phyloP scores from a whole-genome alignment of 2,797 vertebrate species.

The Ambastaia sidthimunki region DNA sequence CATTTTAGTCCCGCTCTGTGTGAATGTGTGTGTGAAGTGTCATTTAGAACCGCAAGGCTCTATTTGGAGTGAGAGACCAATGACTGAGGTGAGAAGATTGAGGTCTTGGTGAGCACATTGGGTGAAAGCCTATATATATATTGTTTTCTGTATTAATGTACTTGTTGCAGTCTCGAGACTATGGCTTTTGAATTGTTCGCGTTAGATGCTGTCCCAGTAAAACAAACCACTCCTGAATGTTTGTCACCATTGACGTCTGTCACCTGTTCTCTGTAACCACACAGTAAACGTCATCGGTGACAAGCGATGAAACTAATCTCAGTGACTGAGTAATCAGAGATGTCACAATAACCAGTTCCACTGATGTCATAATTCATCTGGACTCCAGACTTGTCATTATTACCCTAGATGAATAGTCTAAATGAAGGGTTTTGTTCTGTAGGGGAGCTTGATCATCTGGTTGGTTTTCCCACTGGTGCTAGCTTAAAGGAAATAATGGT shows the following conservation, averaged over 20 bases:
- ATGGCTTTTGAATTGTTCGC: not conserved
- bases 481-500: conserved; percentile 39
- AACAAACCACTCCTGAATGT: not conserved
- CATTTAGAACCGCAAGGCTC: conserved; percentile 29
- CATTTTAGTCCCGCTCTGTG: not conserved
- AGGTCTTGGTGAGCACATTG: conserved; percentile 17
- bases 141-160: not conserved
- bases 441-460: conserved; percentile 32
- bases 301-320: conserved; percentile 14
- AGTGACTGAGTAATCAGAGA: not conserved
- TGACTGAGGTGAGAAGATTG: conserved; percentile 32
- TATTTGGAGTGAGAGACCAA: conserved; percentile 34
- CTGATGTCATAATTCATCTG: conserved; percentile 7
- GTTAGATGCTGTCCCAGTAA: conserved; percentile 11
- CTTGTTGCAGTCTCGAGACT: not conserved
- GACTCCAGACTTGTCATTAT: conserved; percentile 12
- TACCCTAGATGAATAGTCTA: not conserved
- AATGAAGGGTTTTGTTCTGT: conserved; percentile 23
- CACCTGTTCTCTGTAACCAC: not conserved
- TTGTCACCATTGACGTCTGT: conserved; percentile 17
- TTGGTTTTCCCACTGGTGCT: conserved; percentile 29
- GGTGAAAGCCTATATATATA: conserved; percentile 44
- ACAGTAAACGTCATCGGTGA: conserved; percentile 7
- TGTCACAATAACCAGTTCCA: conserved; percentile 15
- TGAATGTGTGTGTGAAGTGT: conserved; percentile 13